These are phyloP conservation scores for Steinernema feltiae DNA, from an alignment of 1,140 invertebrate genomes.

Conservation along the genomic window DNA sequence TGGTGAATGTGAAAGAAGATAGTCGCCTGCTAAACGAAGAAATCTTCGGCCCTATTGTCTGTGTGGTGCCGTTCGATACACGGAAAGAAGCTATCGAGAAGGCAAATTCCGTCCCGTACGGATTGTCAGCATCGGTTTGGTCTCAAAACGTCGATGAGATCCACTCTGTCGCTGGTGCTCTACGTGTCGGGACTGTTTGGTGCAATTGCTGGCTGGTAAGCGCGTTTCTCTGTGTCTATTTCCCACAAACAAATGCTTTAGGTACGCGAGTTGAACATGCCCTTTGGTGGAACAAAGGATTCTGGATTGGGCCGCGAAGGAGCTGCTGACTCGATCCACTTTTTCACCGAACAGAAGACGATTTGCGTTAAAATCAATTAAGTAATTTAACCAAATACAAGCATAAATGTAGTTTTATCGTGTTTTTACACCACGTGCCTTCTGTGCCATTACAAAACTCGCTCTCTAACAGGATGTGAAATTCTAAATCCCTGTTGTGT, in stretches of 20 bases:
- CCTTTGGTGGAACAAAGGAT: constrained; percentile 66
- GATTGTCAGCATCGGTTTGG: too few species aligned
- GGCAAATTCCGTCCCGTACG: constrained; percentile 63
- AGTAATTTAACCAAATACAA: too few species aligned
- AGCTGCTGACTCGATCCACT: constrained; percentile 65
- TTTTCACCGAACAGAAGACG: constrained; percentile 65
- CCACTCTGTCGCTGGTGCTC: constrained; percentile 59
- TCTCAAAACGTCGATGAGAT: constrained; percentile 59
- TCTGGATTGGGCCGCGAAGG: constrained; percentile 64
- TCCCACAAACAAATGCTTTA: constrained; percentile 31
- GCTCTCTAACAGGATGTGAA: too few species aligned
- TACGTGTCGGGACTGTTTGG: constrained; percentile 64
- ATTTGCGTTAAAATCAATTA: constrained; percentile 61
- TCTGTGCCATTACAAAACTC: too few species aligned
- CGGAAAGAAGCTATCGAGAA: constrained; percentile 60
- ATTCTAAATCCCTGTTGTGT: too few species aligned
- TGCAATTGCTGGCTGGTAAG: too few species aligned
- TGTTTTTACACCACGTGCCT: too few species aligned
- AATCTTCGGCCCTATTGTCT: constrained; percentile 66
- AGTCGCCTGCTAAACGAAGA: too few species aligned
- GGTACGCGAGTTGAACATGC: constrained; percentile 63
- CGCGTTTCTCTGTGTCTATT: too few species aligned
- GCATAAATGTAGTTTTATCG: too few species aligned
- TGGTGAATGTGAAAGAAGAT: constrained; percentile 61
- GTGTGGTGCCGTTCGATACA: constrained; percentile 61